These are phyloP conservation scores for Tetraodon nigroviridis DNA, from an alignment of 2,113 vertebrate genomes.

Conservation along the genomic window DNA sequence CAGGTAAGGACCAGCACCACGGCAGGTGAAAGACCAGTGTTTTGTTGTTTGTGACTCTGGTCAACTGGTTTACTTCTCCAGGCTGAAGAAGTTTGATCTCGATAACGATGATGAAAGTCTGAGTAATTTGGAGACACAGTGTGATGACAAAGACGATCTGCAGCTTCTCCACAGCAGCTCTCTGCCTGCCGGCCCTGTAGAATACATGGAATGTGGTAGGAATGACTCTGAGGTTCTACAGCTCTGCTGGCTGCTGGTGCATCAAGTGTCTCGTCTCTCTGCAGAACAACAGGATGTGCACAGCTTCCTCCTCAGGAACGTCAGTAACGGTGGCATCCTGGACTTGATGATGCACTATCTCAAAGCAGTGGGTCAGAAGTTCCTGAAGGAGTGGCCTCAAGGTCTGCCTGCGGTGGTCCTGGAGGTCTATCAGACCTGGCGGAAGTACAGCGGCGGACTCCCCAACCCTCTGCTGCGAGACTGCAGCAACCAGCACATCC, in stretches of 20 bases:
- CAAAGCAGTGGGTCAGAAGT: slow-evolving; percentile 87
- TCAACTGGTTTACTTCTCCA: slow-evolving; percentile 42
- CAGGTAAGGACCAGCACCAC: slow-evolving; percentile 69
- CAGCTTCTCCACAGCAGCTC: slow-evolving; percentile 73
- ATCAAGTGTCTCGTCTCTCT: not conserved
- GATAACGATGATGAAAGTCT: slow-evolving; percentile 92
- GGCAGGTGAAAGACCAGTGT: not conserved
- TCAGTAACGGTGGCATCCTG: slow-evolving; percentile 88
- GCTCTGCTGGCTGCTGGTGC: not conserved
- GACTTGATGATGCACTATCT: slow-evolving; percentile 93
- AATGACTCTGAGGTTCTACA: not conserved
- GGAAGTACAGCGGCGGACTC: slow-evolving; percentile 87
- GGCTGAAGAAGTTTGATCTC: slow-evolving; percentile 87
- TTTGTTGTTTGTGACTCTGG: no score
- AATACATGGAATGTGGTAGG: slow-evolving; percentile 88
- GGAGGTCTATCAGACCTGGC: slow-evolving; percentile 86
- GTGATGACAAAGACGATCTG: slow-evolving; percentile 79
- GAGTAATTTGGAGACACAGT: slow-evolving; percentile 82
- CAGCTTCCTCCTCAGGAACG: slow-evolving; percentile 82
- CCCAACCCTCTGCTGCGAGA: slow-evolving; percentile 91
- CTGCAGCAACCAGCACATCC: slow-evolving; percentile 85
- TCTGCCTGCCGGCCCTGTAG: slow-evolving; percentile 77
- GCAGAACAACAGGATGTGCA: slow-evolving; percentile 91
- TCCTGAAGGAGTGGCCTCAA: slow-evolving; percentile 85
- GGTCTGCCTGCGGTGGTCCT: slow-evolving; percentile 85